Evolutionary conservation across 2,113 vertebrate genomes (phyloP).

Genomic region (Neoarius graeffei): DNA sequence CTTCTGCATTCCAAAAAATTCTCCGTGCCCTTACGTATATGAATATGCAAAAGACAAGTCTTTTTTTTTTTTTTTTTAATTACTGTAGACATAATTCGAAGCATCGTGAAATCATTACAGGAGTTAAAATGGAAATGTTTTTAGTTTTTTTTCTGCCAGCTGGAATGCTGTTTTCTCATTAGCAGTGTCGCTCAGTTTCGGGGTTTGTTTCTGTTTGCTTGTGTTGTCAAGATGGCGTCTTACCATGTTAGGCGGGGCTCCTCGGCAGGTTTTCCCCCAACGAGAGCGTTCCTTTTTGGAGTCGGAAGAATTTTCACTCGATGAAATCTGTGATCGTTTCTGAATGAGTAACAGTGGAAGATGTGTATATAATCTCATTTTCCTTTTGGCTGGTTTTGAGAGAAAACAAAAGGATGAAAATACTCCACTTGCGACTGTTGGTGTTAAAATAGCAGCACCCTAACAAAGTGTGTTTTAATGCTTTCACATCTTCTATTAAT

Average conservation of each 20-base stretch:
- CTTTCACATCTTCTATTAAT: conserved; percentile 5
- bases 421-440: not conserved
- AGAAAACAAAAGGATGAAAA: not conserved
- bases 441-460: not conserved
- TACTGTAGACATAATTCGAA: no score
- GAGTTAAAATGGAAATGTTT: no score
- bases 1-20: no score
- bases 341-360: not conserved
- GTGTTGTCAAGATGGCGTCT: not conserved
- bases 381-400: not conserved
- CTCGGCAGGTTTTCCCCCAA: not conserved
- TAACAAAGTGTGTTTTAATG: not conserved
- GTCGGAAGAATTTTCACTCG: not conserved
- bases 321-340: not conserved
- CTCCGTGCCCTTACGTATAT: no score
- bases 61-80: no score
- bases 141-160: no score
- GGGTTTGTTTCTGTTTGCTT: not conserved
- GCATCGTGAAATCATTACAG: no score
- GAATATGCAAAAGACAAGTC: no score
- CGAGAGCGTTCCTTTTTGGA: not conserved
- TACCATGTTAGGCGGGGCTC: not conserved
- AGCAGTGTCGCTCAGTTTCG: not conserved
- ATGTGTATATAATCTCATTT: no score
- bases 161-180: not conserved